Conservation (phyloP, 2,797 vertebrate species). For the Sparidentex hasta region DNA sequence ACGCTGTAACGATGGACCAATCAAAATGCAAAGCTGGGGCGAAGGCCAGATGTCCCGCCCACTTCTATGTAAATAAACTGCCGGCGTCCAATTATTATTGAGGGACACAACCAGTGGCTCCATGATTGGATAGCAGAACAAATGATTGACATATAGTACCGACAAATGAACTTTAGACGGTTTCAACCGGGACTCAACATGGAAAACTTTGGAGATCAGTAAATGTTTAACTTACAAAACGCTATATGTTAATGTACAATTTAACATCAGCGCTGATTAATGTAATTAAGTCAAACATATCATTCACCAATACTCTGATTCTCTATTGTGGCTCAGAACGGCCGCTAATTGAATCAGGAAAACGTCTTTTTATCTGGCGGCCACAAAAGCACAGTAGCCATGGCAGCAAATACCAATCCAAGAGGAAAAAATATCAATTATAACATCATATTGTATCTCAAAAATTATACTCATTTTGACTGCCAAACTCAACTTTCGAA, state of each 20-base stretch:
- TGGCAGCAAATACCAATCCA: not conserved
- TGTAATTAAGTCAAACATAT: not conserved
- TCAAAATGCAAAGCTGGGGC: constrained; percentile 2
- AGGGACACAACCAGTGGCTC: not conserved
- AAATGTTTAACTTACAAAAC: not conserved
- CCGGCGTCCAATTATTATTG: not conserved
- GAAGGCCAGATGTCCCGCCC: not conserved
- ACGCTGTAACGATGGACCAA: constrained; percentile 33
- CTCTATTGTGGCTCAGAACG: not conserved
- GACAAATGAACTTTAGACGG: accelerated
- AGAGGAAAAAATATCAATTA: not conserved
- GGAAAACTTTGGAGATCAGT: not conserved
- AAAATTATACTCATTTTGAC: not conserved
- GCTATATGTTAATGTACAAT: not conserved
- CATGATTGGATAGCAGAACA: constrained; percentile 19
- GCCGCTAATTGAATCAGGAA: constrained; percentile 1
- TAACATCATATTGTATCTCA: not conserved
- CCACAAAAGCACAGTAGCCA: not conserved
- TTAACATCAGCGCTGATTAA: not conserved
- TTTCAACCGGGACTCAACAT: not conserved
- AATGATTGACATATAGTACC: not conserved
- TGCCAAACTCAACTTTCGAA: not conserved
- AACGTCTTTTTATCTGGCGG: not conserved
- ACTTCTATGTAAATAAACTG: constrained; percentile 20
- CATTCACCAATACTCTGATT: not conserved